These are phyloP conservation scores for Acromyrmex charruanus DNA, from an alignment of 1,140 invertebrate genomes.

Conservation along the genomic window DNA sequence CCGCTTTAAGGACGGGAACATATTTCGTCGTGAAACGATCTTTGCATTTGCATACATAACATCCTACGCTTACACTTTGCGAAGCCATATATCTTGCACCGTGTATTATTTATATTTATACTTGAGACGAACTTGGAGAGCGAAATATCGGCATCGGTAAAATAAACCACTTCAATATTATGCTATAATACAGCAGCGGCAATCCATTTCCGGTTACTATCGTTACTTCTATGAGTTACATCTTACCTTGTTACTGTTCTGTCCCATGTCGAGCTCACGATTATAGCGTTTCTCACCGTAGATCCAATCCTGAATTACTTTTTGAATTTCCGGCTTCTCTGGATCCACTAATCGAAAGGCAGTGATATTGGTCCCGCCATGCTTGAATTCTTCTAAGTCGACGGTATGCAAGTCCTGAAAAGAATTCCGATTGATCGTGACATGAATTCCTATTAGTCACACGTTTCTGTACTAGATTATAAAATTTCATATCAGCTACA, in stretches of 20 bases:
- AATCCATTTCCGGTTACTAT: conserved; percentile 28
- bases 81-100: conserved; percentile 18
- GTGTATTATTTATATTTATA: conserved; percentile 61
- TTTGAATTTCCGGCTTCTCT: conserved; percentile 90
- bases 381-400: conserved; percentile 97
- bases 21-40: conserved; percentile 65
- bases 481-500: conserved; percentile 33
- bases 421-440: conserved; percentile 57
- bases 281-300: conserved; percentile 89
- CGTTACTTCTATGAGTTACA: neutral
- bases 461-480: neutral
- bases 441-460: conserved; percentile 52
- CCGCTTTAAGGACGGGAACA: conserved; percentile 45
- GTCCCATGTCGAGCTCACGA: conserved; percentile 88
- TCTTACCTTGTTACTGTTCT: conserved; percentile 87
- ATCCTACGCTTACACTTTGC: conserved; percentile 33
- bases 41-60: conserved; percentile 69
- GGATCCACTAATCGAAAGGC: conserved; percentile 95
- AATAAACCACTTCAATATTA: conserved; percentile 34
- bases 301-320: conserved; percentile 93
- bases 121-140: conserved; percentile 28
- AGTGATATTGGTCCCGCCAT: conserved; percentile 97
- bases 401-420: conserved; percentile 95
- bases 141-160: conserved; percentile 33
- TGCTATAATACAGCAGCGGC: neutral